These are phyloP conservation scores for Drosophila engyochracea DNA, from an alignment of 2,888 invertebrate species.

Conservation along the genomic window DNA sequence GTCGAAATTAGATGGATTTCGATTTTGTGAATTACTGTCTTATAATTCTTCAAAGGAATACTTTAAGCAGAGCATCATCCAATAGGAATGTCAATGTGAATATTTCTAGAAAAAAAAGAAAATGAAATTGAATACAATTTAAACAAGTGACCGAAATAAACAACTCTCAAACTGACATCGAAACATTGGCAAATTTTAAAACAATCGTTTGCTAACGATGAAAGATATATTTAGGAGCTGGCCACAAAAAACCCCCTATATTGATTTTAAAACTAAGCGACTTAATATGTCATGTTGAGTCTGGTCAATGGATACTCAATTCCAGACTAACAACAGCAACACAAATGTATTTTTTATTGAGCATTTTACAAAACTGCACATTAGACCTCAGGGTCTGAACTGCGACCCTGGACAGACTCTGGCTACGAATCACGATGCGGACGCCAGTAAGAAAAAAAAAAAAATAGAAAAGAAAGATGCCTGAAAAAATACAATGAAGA, in stretches of 20 bases:
- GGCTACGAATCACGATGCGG: slow-evolving; percentile 71
- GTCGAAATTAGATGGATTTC: not conserved
- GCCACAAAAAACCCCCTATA: slow-evolving; percentile 26
- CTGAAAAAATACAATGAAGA: slow-evolving; percentile 52
- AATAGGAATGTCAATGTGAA: slow-evolving; percentile 49
- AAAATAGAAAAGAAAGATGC: slow-evolving; percentile 1
- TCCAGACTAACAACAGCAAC: slow-evolving; percentile 35
- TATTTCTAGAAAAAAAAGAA: slow-evolving; percentile 36
- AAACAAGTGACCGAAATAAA: slow-evolving; percentile 27
- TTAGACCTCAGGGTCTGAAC: slow-evolving; percentile 74
- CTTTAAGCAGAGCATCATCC: slow-evolving; percentile 40
- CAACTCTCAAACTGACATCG: slow-evolving; percentile 41
- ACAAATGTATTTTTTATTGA: slow-evolving; percentile 68
- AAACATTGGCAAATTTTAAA: slow-evolving; percentile 42
- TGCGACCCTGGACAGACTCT: slow-evolving; percentile 64
- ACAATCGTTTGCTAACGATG: slow-evolving; percentile 71
- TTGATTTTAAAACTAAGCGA: slow-evolving; percentile 32
- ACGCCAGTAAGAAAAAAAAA: slow-evolving; percentile 15
- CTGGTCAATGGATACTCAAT: slow-evolving; percentile 37
- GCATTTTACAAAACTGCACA: slow-evolving; percentile 75
- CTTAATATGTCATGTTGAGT: slow-evolving; percentile 51
- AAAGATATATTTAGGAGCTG: slow-evolving; percentile 43
- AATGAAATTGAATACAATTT: slow-evolving; percentile 48
- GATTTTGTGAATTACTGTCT: not conserved
- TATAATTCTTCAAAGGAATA: slow-evolving; percentile 21